Conservation (phyloP, 1,140 invertebrate species). For the Drosophila orena region DNA sequence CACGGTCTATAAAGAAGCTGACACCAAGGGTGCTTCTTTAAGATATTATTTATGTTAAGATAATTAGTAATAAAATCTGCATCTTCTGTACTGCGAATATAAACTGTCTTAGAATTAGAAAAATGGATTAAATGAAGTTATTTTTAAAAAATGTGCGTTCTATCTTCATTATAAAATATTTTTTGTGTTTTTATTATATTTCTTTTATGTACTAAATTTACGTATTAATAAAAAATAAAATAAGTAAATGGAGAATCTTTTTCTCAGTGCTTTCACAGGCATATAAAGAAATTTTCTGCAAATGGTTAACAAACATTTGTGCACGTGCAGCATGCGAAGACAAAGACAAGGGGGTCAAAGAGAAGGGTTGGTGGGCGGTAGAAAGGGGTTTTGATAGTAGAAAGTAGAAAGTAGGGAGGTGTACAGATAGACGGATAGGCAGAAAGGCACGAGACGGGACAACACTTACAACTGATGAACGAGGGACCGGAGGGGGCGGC, state of each 20-base stretch:
- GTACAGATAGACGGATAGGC: constrained; percentile 19
- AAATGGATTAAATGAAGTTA: too few relatives aligned
- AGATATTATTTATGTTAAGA: neutral
- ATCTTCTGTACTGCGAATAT: too few relatives aligned
- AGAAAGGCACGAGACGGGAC: constrained; percentile 35
- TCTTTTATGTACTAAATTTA: neutral
- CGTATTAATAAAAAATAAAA: too few relatives aligned
- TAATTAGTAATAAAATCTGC: neutral
- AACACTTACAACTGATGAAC: constrained; percentile 83
- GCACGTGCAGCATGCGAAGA: constrained; percentile 53
- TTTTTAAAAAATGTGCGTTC: too few relatives aligned
- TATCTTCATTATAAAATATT: neutral
- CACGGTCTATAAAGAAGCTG: constrained; percentile 1
- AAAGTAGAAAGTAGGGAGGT: neutral
- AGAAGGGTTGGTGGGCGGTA: neutral
- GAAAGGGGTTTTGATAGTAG: neutral
- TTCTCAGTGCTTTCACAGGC: constrained; percentile 20
- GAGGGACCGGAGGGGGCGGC: constrained; percentile 52
- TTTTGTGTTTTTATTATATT: too few relatives aligned
- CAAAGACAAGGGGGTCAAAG: constrained; percentile 12
- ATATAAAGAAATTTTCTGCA: constrained; percentile 24
- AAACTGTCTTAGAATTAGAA: too few relatives aligned
- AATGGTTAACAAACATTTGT: constrained; percentile 31
- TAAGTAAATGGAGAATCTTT: neutral
- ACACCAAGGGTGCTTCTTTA: neutral